These are phyloP conservation scores for Pseudorasbora parva DNA, from an alignment of 2,113 vertebrate species.

Conservation along the genomic window DNA sequence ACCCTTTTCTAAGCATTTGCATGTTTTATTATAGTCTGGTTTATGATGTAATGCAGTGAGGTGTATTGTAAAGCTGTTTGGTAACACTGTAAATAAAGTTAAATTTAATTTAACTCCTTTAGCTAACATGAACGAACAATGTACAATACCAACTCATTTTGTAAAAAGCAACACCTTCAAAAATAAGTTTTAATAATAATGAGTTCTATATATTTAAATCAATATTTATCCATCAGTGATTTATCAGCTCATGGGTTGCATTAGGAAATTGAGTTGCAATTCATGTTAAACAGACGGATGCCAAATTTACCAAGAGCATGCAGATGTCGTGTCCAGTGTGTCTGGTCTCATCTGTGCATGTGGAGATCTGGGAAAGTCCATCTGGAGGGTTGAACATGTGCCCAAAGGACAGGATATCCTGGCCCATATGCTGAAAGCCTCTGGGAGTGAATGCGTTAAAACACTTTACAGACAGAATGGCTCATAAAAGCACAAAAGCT, in stretches of 20 bases:
- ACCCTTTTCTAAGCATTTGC: no score
- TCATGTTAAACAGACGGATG: conserved; percentile 13
- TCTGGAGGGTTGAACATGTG: conserved; percentile 34
- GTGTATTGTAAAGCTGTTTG: no score
- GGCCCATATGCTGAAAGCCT: background rate
- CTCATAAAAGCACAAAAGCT: conserved; percentile 12
- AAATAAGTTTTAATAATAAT: background rate
- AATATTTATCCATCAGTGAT: background rate
- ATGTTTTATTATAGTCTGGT: no score
- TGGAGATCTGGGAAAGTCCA: conserved; percentile 34
- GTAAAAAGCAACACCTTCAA: background rate
- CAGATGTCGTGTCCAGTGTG: conserved; percentile 18
- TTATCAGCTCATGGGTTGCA: background rate
- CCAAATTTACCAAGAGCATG: background rate
- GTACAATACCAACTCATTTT: no score
- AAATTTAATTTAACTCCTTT: no score
- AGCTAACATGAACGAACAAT: no score
- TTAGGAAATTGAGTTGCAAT: background rate
- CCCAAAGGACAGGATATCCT: conserved; percentile 9
- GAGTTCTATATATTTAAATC: no score
- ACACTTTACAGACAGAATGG: conserved; percentile 3
- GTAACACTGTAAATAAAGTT: no score
- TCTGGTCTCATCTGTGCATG: conserved; percentile 33
- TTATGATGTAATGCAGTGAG: no score
- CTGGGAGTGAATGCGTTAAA: conserved; percentile 3